Percentiles rank a stretch among this genome's conserved stretches.
These are phyloP conservation scores for Lithophane semibrunnea DNA, from an alignment of 2,888 invertebrate genomes.

Conservation along the genomic window DNA sequence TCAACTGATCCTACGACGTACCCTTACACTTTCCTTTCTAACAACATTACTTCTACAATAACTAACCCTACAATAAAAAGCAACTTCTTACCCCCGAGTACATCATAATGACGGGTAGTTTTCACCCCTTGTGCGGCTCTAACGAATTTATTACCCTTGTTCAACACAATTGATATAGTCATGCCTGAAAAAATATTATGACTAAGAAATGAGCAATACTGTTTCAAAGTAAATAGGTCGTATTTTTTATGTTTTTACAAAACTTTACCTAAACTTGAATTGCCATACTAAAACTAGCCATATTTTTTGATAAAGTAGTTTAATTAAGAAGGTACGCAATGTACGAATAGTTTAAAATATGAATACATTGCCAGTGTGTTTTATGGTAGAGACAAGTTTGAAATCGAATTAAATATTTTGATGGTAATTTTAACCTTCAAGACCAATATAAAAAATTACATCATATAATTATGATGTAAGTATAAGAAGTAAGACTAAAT, in stretches of 20 bases:
- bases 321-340: background rate
- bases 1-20: background rate
- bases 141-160: conserved; percentile 77
- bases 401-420: background rate
- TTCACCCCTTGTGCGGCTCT: conserved; percentile 75
- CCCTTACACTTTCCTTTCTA: conserved; percentile 17
- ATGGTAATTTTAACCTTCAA: background rate
- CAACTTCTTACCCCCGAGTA: conserved; percentile 56
- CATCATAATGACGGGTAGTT: conserved; percentile 80
- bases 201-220: conserved; percentile 28
- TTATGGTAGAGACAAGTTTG: background rate
- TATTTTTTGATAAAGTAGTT: background rate
- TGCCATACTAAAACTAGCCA: background rate
- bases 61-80: conserved; percentile 63
- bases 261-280: background rate
- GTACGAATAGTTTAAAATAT: background rate
- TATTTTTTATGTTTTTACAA: background rate
- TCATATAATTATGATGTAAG: background rate
- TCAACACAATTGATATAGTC: conserved; percentile 60
- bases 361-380: background rate
- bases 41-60: conserved; percentile 44
- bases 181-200: conserved; percentile 53
- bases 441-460: background rate
- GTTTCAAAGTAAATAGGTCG: conserved; percentile 4
- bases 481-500: background rate